These are phyloP conservation scores for Scatophagus argus DNA, from an alignment of 2,113 vertebrate species.

Conservation along the genomic window DNA sequence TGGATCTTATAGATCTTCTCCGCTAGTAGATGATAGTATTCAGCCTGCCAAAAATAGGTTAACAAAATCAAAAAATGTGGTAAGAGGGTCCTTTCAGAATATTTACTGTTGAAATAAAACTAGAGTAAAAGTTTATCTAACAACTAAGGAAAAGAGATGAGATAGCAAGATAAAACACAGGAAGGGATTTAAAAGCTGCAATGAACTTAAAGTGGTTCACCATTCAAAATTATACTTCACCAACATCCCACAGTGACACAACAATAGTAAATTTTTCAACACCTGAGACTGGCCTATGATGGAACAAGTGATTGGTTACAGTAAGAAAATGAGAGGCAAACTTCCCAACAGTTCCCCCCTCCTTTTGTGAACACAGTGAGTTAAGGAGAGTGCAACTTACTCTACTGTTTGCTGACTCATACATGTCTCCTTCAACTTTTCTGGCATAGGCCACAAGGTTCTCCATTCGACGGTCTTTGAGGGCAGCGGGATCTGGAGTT, in stretches of 20 bases:
- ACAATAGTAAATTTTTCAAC: neutral
- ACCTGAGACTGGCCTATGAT: neutral
- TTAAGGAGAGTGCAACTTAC: slow-evolving; percentile 76
- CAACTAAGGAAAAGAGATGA: neutral
- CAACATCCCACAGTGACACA: neutral
- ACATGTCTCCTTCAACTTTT: slow-evolving; percentile 99
- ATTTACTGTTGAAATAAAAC: neutral
- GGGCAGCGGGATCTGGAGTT: slow-evolving; percentile 95
- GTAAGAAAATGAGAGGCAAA: neutral
- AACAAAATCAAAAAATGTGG: neutral
- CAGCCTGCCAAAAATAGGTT: slow-evolving; percentile 84
- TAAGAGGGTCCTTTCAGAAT: neutral
- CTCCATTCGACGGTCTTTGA: slow-evolving; percentile 98
- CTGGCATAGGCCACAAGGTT: slow-evolving; percentile 97
- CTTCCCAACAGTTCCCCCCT: neutral
- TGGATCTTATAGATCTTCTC: slow-evolving; percentile 99
- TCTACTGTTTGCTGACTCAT: slow-evolving; percentile 96
- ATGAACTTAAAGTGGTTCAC: slow-evolving; percentile 6
- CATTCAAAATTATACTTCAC: neutral
- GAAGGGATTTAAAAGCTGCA: neutral
- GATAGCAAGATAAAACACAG: neutral
- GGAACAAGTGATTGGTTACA: neutral
- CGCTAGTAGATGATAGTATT: slow-evolving; percentile 96
- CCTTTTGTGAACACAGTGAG: neutral
- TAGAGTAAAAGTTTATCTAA: neutral